Evolutionary conservation across 2,113 vertebrate genomes (phyloP).

Genomic region (Corynorhinus townsendii): DNA sequence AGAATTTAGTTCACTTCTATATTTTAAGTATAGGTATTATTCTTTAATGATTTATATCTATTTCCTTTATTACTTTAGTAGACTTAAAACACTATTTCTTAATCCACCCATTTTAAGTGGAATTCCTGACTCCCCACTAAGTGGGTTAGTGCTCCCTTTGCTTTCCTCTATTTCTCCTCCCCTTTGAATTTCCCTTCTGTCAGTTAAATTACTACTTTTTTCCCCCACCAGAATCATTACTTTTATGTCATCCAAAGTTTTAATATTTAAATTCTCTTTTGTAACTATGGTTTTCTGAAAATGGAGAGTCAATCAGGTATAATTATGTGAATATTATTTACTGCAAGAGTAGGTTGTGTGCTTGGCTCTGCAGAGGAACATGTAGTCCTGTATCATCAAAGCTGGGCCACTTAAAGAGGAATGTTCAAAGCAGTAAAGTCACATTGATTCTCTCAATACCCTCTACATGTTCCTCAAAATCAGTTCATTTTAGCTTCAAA

Average conservation of each 20-base stretch:
- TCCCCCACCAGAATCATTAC: neutral
- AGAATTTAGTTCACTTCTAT: neutral
- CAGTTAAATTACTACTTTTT: neutral
- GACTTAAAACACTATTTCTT: neutral
- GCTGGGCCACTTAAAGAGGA: neutral
- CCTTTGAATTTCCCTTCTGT: neutral
- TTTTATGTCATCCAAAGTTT: neutral
- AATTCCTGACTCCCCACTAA: neutral
- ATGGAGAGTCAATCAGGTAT: neutral
- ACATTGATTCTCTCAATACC: neutral
- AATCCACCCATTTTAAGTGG: neutral
- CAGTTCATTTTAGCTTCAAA: neutral
- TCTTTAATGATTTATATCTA: neutral
- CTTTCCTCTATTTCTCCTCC: neutral
- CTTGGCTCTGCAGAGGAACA: neutral
- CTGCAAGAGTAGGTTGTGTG: neutral
- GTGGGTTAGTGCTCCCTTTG: neutral
- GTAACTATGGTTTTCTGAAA: neutral
- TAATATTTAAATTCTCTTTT: slow-evolving; percentile 9
- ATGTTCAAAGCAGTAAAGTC: neutral
- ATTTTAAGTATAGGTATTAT: neutral
- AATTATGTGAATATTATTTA: neutral
- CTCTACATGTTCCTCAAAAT: neutral
- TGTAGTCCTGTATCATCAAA: neutral
- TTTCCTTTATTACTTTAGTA: neutral